phyloP scores from a whole-genome alignment of 2,888 invertebrate species.

The Seladonia tumulorum region DNA sequence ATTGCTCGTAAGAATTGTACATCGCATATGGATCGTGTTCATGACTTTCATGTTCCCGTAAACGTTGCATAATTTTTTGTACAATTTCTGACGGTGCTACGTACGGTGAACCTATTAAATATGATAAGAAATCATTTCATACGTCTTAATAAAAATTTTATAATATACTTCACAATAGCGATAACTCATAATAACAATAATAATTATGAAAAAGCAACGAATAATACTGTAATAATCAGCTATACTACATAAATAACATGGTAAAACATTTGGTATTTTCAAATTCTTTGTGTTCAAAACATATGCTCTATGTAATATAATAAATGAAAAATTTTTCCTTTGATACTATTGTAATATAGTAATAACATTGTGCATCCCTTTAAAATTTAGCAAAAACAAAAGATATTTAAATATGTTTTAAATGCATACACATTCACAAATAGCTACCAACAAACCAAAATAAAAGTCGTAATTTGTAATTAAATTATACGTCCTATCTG shows the following conservation, averaged over 20 bases:
- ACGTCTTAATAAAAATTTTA: background rate
- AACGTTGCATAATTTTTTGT: constrained; percentile 91
- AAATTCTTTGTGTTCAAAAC: background rate
- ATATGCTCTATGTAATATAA: background rate
- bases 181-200: constrained; percentile 9
- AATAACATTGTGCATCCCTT: constrained; percentile 27
- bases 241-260: background rate
- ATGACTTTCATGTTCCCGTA: constrained; percentile 82
- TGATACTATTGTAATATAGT: background rate
- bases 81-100: constrained; percentile 92
- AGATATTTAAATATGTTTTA: background rate
- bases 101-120: constrained; percentile 89
- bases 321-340: background rate
- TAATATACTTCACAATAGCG: background rate
- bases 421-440: constrained; percentile 14
- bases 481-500: constrained; percentile 52
- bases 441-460: constrained; percentile 17
- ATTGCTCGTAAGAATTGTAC: constrained; percentile 70
- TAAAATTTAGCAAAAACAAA: constrained; percentile 4
- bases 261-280: background rate
- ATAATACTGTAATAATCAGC: background rate
- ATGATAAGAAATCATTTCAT: constrained; percentile 31
- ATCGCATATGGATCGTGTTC: constrained; percentile 76
- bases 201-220: constrained; percentile 1
- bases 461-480: background rate